Evolutionary conservation across 2,888 invertebrate species (phyloP), one percentile per base, ranked within the genome.

Genomic region (Yponomeuta malinellus): DNA sequence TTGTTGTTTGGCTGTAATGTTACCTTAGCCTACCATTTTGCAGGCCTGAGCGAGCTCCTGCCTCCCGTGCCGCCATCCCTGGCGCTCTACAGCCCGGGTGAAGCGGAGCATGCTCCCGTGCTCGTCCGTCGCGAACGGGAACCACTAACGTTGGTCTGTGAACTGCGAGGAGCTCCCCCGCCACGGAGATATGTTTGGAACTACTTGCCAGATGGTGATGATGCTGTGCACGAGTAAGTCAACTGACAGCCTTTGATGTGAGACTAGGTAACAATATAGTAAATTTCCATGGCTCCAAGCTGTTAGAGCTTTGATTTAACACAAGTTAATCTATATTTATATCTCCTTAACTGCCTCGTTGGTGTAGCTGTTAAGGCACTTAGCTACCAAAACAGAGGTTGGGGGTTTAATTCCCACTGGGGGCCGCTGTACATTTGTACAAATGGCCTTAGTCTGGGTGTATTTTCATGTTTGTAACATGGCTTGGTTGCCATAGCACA

Each of bases 71-170:
- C 76, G 0, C 80, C 80, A 0, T 81, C 81, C 1, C 80, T 90
- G 10, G 80, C 81, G 2, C 79, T 90, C 2, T 85, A 85, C 80
- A 87, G 86, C 68, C 86, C 87, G 0, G 87, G 86, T 0, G 89
- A 88, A 68, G 81, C 84, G 2, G 89, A 87, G 71, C 89, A 88
- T 76, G 82, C 86, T 0, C 91, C 90, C n/a, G 89, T 91, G 1
- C 75, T 92, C 0, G 87, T 92, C 29, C 81, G 83, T 29, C 74
- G 85, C 1, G 83, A 81, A 0, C 77, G 82, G 0, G 92, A 92
- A 63, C 86, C 87, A 72, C 76, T 92, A 65, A 89, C 89, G 0
- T 79, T 92, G 37, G 80, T 86, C 12, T 92, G 92, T 59, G 88
- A 89, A 76, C 76, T 89, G 63, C 74, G 82, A 0, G 87, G 88